Evolutionary conservation across 1,140 invertebrate genomes (phyloP), one percentile per base, ranked within the genome.

Genomic region (Macrostomum lignano): DNA sequence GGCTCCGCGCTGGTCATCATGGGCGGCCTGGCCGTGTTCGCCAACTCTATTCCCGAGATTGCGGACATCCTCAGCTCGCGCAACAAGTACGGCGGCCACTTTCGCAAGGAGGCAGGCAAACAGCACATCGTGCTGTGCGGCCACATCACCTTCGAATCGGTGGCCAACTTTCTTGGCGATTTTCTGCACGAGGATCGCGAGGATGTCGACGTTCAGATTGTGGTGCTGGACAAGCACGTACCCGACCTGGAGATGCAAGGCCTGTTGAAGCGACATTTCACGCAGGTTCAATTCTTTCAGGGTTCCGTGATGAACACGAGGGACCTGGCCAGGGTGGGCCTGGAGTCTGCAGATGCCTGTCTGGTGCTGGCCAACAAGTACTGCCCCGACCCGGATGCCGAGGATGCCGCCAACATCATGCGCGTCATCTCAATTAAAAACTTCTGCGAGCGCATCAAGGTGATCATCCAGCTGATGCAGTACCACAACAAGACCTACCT

Each of bases 401-500:
- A 67, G 64, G 86, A 96, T 65, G 84, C 84, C 38, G 84, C 82
- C 33, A 96, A 94, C 59, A 96, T 94, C 48, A 94, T 94, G 84
- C 67, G 84, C 54, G 86, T 93, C 36, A 94, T 94, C 52, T 91
- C 84, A 36, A 93, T 96, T 46, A 96, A 96, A 66, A 96, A 96
- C 63, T 93, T 86, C 62, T 82, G 77, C 42, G 81, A 91, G 49
- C 79, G 91, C 52, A 91, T 93, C 58, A 71, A 84, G 53, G 82
- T 94, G 46, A 94, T 94, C 49, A 88, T 96, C 48, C 86, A 94
- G 57, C 67, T 96, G 37, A 84, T 96, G 75, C 84, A 96, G 64
- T 96, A 94, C 65, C 84, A 93, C 51, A 94, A 96, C 65, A 96
- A n/a, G n/a, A n/a, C n/a, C n/a, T n/a, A n/a, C n/a, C n/a, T n/a